Evolutionary conservation across 2,888 invertebrate genomes (phyloP).

Genomic region (Amphipoea lucens): DNA sequence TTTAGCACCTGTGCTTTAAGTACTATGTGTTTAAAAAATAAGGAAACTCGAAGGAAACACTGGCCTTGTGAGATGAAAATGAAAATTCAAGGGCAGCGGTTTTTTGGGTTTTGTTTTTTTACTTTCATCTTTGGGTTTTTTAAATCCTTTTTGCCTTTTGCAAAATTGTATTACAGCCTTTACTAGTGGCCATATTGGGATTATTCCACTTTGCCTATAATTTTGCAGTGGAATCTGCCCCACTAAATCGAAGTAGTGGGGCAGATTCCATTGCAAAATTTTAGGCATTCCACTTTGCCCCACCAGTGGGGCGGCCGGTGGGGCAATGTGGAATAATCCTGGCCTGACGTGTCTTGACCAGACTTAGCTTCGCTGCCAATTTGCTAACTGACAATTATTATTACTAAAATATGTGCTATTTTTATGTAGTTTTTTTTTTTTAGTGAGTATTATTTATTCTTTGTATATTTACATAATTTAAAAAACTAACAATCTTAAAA

Average conservation of each 20-base stretch:
- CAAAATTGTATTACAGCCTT: background rate
- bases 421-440: background rate
- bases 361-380: background rate
- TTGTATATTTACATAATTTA: too few species aligned
- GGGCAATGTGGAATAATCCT: too few species aligned
- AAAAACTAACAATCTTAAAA: too few species aligned
- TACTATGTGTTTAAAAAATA: slow-evolving; percentile 33
- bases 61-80: slow-evolving; percentile 50
- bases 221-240: too few species aligned
- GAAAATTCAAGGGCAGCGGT: slow-evolving; percentile 25
- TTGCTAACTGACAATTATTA: background rate
- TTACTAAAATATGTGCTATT: background rate
- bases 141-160: background rate
- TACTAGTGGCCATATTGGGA: background rate
- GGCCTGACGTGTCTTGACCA: background rate
- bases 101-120: background rate
- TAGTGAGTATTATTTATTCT: too few species aligned
- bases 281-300: too few species aligned
- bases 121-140: background rate
- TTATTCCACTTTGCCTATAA: too few species aligned
- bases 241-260: too few species aligned
- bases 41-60: slow-evolving; percentile 56
- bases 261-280: too few species aligned
- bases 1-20: slow-evolving; percentile 61
- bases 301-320: too few species aligned